Evolutionary conservation across 2,797 vertebrate species (phyloP), one percentile per base, ranked within the genome.

Genomic region (Lepidocolaptes lacrymiger): DNA sequence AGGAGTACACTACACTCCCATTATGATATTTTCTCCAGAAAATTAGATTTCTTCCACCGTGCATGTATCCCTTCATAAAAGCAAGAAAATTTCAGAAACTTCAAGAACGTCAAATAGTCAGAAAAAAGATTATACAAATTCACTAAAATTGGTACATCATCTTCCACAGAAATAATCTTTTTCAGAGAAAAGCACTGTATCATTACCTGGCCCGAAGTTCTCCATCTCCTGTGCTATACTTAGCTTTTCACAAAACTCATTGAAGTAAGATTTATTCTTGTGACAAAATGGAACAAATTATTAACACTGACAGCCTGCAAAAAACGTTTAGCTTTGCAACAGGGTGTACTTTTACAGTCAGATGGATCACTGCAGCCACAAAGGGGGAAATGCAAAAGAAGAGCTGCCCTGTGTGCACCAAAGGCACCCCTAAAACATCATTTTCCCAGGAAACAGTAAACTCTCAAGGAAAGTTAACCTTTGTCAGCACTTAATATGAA

Each of bases 381-480:
- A 44, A n/a, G 7, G 27, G 15, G 8, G 34, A 64, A 85, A 87
- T 2, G 3, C 19, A 54, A 78, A 82, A 71, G 44, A 88, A 61
- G 2, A 27, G 36, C 62, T 77, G n/a, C 59, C 58, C 49, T 15
- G 7, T 12, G 69, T 27, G 24, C 88, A 84, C 72, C 37, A 63
- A 69, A 91, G 18, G 18, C 66, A 88, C 76, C 85, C 9, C 46
- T 46, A 30, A 48, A 96, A 87, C 58, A 44, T 30, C 5, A 56
- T 77, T 88, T 84, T 80, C 59, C 55, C 80, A 78, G 69, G 58
- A 69, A 95, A 87, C 32, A 75, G 85, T 72, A 74, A 84, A 73
- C 24, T 34, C 68, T 55, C 30, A 26, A 10, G 15, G 82, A 69
- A 83, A 64, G 84, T 82, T 63, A 94, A 75, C 81, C 72, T 87